Base-by-base conservation (phyloP, 2,888 invertebrate species). In the Pandemis heparana region DNA sequence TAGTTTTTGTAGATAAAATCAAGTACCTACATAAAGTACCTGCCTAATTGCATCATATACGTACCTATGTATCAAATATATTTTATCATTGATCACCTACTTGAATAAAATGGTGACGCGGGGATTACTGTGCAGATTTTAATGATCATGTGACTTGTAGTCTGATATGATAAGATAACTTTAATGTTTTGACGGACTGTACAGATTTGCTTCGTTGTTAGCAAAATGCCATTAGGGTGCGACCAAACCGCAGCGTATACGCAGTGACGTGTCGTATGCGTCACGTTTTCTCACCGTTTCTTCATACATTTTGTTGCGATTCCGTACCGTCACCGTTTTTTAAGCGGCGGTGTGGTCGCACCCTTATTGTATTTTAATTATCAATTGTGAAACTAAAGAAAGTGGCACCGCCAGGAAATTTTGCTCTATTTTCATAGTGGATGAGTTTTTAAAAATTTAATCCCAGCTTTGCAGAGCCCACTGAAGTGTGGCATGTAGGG, bases 121-220 rank as follows among this genome's bases (percentile, higher is more conserved):
- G n/a, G 18, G 7, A 18, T 18, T 53, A 8, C 53, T 18, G 23
- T n/a, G 9, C 53, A 53, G 9, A 18, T 18, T 18, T 18, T 53
- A 53, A 53, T 53, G 4, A 5, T 48, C n/a, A 16, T 48, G 18
- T 53, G 53, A 53, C 18, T 18, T 18, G 9, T 10, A 16, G 16
- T 9, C 18, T 18, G 53, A 53, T 53, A 53, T 18, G 53, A 53
- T 53, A 18, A 53, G 53, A 53, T 53, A 53, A 18, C 53, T 53
- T 18, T 10, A 10, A 53, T 53, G 18, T 53, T 53, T 18, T 53
- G 53, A 18, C 53, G 53, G 18, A 3, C 0, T 18, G 16, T 53
- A 18, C n/a, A 4, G 10, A n/a, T 18, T 8, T 16, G 53, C 9
- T 16, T 18, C 6, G 18, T 18, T 53, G 3, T 5, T 18, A 53